Conservation (phyloP, 2,797 vertebrate species). For the Cyclura pinguis region DNA sequence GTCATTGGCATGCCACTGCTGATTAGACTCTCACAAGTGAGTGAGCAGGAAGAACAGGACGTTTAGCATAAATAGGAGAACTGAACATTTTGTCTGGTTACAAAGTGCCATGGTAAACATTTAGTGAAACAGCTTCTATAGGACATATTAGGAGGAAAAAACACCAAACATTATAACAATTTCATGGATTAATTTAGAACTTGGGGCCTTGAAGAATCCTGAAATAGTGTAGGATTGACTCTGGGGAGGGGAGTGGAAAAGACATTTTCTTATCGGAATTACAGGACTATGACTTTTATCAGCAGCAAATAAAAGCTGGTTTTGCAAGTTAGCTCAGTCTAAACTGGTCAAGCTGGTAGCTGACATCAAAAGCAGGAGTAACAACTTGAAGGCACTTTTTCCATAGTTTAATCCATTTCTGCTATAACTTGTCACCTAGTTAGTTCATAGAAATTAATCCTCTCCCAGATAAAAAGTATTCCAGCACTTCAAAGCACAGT, state of each 20-base stretch:
- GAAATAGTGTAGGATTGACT: not conserved
- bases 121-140: not conserved
- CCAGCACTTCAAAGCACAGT: too few species aligned
- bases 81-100: not conserved
- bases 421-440: not conserved
- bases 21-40: not conserved
- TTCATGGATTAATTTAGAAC: not conserved
- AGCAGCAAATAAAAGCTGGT: not conserved
- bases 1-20: not conserved
- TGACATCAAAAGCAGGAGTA: constrained; percentile 11
- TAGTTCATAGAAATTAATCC: not conserved
- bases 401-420: not conserved
- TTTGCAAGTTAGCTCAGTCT: not conserved
- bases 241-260: not conserved
- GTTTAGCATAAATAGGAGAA: not conserved
- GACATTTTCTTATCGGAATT: not conserved
- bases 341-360: not conserved
- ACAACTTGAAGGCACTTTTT: not conserved
- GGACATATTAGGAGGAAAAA: not conserved
- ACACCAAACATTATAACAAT: not conserved
- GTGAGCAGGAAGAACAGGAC: not conserved
- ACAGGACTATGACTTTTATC: not conserved
- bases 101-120: not conserved
- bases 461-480: not conserved
- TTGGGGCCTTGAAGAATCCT: not conserved